Conservation (phyloP, 2,797 vertebrate species). For the Bradypodion ventrale region DNA sequence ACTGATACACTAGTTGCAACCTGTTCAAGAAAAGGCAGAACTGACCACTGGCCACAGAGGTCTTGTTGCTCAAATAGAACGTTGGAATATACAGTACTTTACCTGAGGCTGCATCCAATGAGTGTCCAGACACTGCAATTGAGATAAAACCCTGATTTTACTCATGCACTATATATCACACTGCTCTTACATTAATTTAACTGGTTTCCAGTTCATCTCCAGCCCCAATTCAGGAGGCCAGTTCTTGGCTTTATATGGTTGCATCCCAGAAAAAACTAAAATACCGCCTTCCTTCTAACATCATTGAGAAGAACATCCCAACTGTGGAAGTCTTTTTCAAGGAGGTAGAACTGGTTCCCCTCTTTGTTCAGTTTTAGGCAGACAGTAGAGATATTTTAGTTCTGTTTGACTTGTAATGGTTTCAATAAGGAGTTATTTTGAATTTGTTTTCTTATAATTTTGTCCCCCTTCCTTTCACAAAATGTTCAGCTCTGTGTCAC, state of each 20-base stretch:
- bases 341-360: background rate
- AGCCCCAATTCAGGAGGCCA: background rate
- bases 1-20: background rate
- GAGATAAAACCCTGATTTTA: no score
- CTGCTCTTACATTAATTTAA: background rate
- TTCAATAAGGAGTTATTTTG: background rate
- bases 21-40: background rate
- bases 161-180: background rate
- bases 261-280: background rate
- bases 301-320: background rate
- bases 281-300: no score
- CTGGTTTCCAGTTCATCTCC: background rate
- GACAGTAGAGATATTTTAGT: background rate
- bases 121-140: background rate
- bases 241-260: background rate
- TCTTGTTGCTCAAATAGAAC: background rate
- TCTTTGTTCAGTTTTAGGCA: background rate
- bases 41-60: background rate
- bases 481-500: background rate
- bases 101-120: background rate
- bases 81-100: background rate
- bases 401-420: background rate
- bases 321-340: background rate
- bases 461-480: background rate
- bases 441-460: background rate